Conservation (phyloP, 2,113 vertebrate genomes). For the Amphilophus citrinellus region DNA sequence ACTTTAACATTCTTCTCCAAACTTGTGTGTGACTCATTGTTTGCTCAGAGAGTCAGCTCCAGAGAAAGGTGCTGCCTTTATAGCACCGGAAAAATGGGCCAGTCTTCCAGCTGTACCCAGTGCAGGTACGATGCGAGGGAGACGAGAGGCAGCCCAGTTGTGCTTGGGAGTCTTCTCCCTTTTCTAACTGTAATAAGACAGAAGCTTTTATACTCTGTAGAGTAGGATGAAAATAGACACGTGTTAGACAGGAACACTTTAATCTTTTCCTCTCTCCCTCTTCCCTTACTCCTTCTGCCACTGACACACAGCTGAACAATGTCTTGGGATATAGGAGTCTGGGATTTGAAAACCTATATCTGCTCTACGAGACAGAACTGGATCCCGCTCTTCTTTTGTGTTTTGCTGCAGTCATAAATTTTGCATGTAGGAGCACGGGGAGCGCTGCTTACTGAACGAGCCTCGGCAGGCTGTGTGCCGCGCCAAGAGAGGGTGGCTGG, state of each 20-base stretch:
- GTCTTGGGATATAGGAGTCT: conserved; percentile 67
- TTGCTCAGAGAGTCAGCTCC: conserved; percentile 19
- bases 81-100: conserved; percentile 12
- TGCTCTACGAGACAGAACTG: conserved; percentile 70
- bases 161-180: conserved; percentile 48
- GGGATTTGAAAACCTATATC: conserved; percentile 80
- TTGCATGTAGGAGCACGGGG: conserved; percentile 62
- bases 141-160: conserved; percentile 42
- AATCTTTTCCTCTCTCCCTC: conserved; percentile 59
- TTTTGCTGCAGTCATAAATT: conserved; percentile 74
- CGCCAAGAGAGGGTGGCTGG: conserved; percentile 45
- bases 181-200: conserved; percentile 67
- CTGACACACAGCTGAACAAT: conserved; percentile 62
- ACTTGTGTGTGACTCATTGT: conserved; percentile 6
- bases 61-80: conserved; percentile 13
- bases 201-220: conserved; percentile 65
- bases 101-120: conserved; percentile 14
- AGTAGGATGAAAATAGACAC: conserved; percentile 75
- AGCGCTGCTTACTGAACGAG: conserved; percentile 47
- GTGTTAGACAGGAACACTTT: conserved; percentile 71
- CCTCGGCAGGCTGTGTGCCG: conserved; percentile 40
- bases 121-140: conserved; percentile 12
- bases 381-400: conserved; percentile 61
- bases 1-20: conserved; percentile 30
- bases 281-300: conserved; percentile 53